A percentile compares a stretch with the other conserved stretches of the same genome.
phyloP scores from a whole-genome alignment of 2,113 vertebrate genomes.

The Spheniscus mendiculus region DNA sequence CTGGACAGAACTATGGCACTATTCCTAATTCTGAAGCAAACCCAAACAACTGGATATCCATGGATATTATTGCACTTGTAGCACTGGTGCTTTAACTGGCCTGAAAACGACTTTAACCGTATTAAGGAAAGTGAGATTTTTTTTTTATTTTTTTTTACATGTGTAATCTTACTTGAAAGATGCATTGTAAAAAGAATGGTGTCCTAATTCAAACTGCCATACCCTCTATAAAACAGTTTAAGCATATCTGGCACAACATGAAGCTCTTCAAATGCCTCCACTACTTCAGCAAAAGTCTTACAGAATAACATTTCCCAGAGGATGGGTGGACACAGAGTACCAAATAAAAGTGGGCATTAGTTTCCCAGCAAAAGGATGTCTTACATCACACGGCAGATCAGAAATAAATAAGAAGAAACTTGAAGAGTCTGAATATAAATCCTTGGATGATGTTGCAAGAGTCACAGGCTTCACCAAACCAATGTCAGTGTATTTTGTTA shows the following conservation, averaged over 20 bases:
- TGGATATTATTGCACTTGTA: not conserved
- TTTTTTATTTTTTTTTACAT: not conserved
- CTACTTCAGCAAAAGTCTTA: not conserved
- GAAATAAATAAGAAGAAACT: constrained; percentile 64
- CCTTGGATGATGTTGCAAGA: not conserved
- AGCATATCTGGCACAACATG: not conserved
- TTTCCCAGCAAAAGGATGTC: not conserved
- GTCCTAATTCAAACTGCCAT: not conserved
- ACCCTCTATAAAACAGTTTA: not conserved
- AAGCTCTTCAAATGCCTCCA: not conserved
- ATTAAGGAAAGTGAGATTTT: not conserved
- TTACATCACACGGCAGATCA: not conserved
- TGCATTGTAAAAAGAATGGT: not conserved
- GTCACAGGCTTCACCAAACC: not conserved
- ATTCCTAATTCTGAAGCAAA: not conserved
- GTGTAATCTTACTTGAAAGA: not conserved
- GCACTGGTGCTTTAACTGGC: not conserved
- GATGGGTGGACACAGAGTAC: not conserved
- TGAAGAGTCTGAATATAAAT: not conserved
- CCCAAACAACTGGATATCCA: not conserved
- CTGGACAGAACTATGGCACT: not conserved
- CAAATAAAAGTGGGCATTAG: not conserved
- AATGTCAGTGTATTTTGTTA: constrained; percentile 8
- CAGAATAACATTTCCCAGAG: not conserved
- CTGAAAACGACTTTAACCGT: not conserved